phyloP scores from a whole-genome alignment of 1,140 invertebrate species.

The Drosophila melanica region DNA sequence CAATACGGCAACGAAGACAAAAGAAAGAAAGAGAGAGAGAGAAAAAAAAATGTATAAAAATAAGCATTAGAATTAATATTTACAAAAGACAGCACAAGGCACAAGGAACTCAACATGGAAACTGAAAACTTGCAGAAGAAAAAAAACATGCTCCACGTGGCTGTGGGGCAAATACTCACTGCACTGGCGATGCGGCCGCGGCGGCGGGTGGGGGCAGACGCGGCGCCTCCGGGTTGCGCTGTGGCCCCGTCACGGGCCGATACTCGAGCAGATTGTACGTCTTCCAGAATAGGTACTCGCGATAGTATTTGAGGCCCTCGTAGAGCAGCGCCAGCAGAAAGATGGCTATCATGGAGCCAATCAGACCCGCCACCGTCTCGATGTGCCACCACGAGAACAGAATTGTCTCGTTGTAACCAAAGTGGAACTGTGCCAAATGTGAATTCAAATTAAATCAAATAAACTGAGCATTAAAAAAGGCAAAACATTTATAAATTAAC shows the following conservation, averaged over 20 bases:
- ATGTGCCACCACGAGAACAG: conserved; percentile 93
- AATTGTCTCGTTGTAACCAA: conserved; percentile 89
- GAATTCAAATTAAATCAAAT: neutral
- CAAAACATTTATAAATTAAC: no score
- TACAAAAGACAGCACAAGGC: conserved; percentile 29
- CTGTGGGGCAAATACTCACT: conserved; percentile 85
- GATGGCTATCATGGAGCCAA: conserved; percentile 93
- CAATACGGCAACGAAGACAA: conserved; percentile 54
- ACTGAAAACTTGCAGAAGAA: conserved; percentile 1
- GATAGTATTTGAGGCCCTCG: conserved; percentile 96
- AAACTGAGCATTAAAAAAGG: neutral
- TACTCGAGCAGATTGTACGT: conserved; percentile 89
- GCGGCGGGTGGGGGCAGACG: conserved; percentile 66
- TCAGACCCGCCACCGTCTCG: conserved; percentile 88
- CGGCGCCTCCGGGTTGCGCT: conserved; percentile 86
- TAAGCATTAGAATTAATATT: conserved; percentile 63
- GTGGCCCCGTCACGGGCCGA: conserved; percentile 88
- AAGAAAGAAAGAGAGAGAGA: conserved; percentile 25
- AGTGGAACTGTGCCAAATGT: conserved; percentile 90
- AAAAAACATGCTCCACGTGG: conserved; percentile 56
- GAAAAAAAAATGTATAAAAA: conserved; percentile 41
- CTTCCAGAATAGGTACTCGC: conserved; percentile 93
- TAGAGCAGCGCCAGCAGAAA: conserved; percentile 94
- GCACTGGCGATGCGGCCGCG: conserved; percentile 85
- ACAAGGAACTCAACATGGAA: neutral